Conservation (phyloP, 2,888 invertebrate species). For the Merodon equestris region DNA sequence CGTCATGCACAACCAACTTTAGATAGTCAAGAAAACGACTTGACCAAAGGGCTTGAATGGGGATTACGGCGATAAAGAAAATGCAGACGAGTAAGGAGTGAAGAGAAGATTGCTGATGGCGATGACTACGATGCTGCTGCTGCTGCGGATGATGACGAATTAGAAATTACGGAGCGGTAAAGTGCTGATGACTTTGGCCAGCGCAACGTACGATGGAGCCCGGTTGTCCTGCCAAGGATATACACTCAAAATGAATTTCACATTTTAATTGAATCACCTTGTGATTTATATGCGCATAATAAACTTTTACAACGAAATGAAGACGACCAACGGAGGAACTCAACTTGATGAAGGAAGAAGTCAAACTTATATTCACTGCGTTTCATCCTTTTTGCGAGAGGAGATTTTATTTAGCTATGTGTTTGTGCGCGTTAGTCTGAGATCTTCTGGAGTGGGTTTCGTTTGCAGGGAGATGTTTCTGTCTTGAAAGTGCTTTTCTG, state of each 20-base stretch:
- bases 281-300: constrained; percentile 51
- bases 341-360: constrained; percentile 4
- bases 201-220: not conserved
- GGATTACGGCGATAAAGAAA: no score
- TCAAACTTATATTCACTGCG: no score
- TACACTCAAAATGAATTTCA: constrained; percentile 33
- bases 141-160: constrained; percentile 38
- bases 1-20: no score
- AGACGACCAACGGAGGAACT: not conserved
- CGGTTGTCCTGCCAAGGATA: constrained; percentile 11
- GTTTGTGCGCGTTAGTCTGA: no score
- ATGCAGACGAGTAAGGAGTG: no score
- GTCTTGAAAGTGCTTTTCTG: no score
- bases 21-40: no score
- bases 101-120: constrained; percentile 5
- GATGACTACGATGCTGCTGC: constrained; percentile 35
- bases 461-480: no score
- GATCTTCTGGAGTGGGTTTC: no score
- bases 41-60: no score
- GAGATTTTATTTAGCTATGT: no score
- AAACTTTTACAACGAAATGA: constrained; percentile 32
- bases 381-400: no score
- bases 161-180: constrained; percentile 39
- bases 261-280: constrained; percentile 50
- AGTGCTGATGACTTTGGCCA: constrained; percentile 34